Base-by-base conservation (phyloP, 2,797 vertebrate genomes). In the Threskiornis aethiopicus region DNA sequence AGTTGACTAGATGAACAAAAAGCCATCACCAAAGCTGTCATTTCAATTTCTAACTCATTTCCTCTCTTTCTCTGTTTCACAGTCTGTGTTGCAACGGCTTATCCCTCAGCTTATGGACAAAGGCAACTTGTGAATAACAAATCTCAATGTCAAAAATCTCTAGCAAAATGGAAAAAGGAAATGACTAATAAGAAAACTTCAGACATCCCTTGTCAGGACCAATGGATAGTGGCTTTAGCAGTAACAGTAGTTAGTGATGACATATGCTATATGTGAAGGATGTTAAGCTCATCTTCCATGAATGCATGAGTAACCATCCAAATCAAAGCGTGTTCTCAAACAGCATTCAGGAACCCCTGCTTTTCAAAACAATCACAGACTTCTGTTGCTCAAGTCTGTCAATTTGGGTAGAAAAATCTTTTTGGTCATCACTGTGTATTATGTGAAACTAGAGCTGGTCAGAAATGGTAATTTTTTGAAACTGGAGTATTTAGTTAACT, bases 21-120 rank as follows among this genome's bases (percentile, higher is more conserved):
- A 82, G 16, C 16, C 24, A 85, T 91, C 82, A 83, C n/a, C n/a
- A 92, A 72, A 83, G 57, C 52, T 90, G 67, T 93, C 55, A 59
- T 87, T 97, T 85, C 39, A 84, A 72, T 91, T 78, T 87, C 59
- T 87, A 75, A 67, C 49, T 94, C 13, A 73, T 93, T 95, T 96
- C 41, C 61, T 71, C 17, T 59, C 39, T 80, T 85, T 62, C 66
- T 59, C 42, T 72, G 33, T 86, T 90, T 75, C 62, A 75, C 49
- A 47, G 57, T 65, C 76, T 49, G 58, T 41, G 12, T 35, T 92
- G 70, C 69, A 89, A 84, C 61, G 19, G 17, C 39, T 84, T 87
- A 51, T 64, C 52, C 14, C 16, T 24, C 35, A 89, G 49, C 75
- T 90, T 59, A 39, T 69, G 71, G 67, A 86, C 47, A 87, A 89